Evolutionary conservation across 1,140 invertebrate genomes (phyloP).

Genomic region (Batillaria attramentaria): DNA sequence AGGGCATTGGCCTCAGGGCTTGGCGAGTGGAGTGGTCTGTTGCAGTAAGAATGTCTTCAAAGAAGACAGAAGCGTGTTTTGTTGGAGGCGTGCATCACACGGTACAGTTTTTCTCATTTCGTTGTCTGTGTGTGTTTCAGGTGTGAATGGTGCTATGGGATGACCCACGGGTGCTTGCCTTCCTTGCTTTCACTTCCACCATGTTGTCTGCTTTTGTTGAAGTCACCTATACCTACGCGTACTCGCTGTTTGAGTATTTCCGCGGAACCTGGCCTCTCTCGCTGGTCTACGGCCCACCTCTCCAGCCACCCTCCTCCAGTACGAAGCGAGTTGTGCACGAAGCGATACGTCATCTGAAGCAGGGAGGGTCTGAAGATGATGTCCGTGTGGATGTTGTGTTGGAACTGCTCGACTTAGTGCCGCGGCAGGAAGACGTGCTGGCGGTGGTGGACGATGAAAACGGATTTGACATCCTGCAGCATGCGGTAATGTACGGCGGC

Average conservation of each 20-base stretch:
- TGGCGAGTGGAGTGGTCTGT: no score
- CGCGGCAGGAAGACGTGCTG: conserved; percentile 50
- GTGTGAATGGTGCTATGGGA: conserved; percentile 9
- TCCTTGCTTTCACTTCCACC: background rate
- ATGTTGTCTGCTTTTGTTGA: conserved; percentile 31
- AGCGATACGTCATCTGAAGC: conserved; percentile 40
- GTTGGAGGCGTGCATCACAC: no score
- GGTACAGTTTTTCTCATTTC: no score
- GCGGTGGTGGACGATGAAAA: conserved; percentile 46
- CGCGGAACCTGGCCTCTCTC: conserved; percentile 50
- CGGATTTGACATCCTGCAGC: conserved; percentile 59
- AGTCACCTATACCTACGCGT: conserved; percentile 43
- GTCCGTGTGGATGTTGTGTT: background rate
- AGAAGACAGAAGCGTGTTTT: no score
- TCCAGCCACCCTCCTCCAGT: conserved; percentile 41
- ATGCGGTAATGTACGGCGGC: conserved; percentile 46
- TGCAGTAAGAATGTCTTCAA: no score
- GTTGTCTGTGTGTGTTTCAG: background rate
- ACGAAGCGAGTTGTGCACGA: conserved; percentile 40
- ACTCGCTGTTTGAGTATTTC: conserved; percentile 48
- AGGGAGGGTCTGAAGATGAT: conserved; percentile 14
- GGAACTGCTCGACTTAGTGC: conserved; percentile 29
- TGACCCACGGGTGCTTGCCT: background rate
- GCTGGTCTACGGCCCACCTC: conserved; percentile 39
- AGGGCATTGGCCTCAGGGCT: no score